Base-by-base conservation (phyloP, 2,888 invertebrate species). In the Himalopsyche japonica region DNA sequence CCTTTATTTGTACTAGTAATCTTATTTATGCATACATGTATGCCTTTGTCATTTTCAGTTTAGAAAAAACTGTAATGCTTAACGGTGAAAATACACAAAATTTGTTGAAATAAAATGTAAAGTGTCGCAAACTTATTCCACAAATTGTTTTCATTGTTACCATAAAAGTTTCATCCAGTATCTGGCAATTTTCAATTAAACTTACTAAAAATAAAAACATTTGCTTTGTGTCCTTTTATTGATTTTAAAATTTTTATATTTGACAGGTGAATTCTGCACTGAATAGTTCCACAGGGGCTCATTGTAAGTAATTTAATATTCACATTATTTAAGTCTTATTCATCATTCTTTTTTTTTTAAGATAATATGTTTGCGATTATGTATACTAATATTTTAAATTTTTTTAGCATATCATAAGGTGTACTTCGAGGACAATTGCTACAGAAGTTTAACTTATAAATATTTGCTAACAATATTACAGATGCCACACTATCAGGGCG, bases 221-320 rank as follows among this genome's bases (percentile, higher is more conserved):
- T 43, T 34, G 5, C 6, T 5, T 37, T 37, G 3, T 37, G 8
- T 37, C 15, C 15, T 34, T 20, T 20, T 79, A 24, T 5, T 27
- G 3, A 79, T 18, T n/a, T 57, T 64, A 20, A 34, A 79, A 32
- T 64, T 80, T 77, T 77, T 76, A 47, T 83, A 47, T 20, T 84
- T 86, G 83, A 0, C 89, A 92, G 92, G 89, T 92, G 86, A 92
- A 91, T 90, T 92, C 91, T 85, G 92, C 92, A 0, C 87, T 92
- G 80, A 90, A 91, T 32, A 87, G 86, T 79, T 82, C 83, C 27
- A 83, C 87, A 12, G 86, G 87, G 0, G 83, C 87, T 27, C 92
- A 91, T 82, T 92, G 92, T 92, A 87, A 91, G 92, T 90, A 84
- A 32, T 27, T n/a, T 24, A 6, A 34, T 37, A 32, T 32, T 30